These are phyloP conservation scores for Brachionus asplanchnoidis DNA, from an alignment of 1,140 invertebrate genomes.

Conservation along the genomic window DNA sequence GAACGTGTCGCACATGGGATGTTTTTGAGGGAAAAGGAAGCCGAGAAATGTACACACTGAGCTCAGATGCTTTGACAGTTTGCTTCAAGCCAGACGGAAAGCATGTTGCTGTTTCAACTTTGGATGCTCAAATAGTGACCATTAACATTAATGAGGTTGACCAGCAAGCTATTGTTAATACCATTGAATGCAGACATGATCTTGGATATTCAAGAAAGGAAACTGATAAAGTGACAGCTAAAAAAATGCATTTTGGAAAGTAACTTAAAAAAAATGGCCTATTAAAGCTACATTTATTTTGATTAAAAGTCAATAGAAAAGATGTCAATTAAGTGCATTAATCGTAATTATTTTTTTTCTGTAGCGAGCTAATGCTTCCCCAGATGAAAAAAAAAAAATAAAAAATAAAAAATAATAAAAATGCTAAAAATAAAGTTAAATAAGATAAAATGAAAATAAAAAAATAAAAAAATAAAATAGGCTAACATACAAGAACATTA, in stretches of 20 bases:
- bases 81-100: conserved; percentile 68
- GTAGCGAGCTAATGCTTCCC: too few relatives aligned
- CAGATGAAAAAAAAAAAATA: too few relatives aligned
- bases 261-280: conserved; percentile 58
- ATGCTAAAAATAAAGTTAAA: too few relatives aligned
- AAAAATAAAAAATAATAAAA: too few relatives aligned
- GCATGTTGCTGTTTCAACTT: conserved; percentile 81
- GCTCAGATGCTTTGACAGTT: conserved; percentile 66
- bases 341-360: too few relatives aligned
- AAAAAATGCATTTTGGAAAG: conserved; percentile 76
- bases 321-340: too few relatives aligned
- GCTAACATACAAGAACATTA: too few relatives aligned
- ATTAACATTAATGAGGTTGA: conserved; percentile 68
- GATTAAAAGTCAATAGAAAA: too few relatives aligned
- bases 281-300: too few relatives aligned
- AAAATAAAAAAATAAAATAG: too few relatives aligned
- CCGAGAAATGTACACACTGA: conserved; percentile 75
- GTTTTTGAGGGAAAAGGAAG: conserved; percentile 71
- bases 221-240: conserved; percentile 78
- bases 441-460: too few relatives aligned
- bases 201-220: conserved; percentile 74
- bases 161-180: conserved; percentile 62
- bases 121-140: conserved; percentile 80
- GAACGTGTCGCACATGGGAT: conserved; percentile 85
- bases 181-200: conserved; percentile 81